Percentiles rank a stretch among this genome's conserved stretches.
Evolutionary conservation across 2,888 invertebrate genomes (phyloP).

Genomic region (Cotesia congregata): DNA sequence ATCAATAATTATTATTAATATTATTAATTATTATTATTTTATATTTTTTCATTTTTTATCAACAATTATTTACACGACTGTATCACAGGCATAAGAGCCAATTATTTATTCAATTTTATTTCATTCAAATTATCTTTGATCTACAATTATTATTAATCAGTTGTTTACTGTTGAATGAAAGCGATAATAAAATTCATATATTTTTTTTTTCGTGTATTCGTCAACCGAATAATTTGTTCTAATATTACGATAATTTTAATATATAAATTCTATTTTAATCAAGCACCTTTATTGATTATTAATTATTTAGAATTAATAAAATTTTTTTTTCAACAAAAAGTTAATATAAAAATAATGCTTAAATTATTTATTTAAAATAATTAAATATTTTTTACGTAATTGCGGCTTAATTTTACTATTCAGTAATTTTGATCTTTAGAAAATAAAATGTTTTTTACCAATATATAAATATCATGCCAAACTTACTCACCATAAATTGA

Average conservation of each 20-base stretch:
- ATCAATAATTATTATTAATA: constrained; percentile 19
- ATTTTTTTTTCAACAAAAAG: too few relatives aligned
- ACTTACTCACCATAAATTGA: neutral
- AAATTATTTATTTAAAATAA: too few relatives aligned
- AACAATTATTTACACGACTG: constrained; percentile 60
- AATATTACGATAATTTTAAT: constrained; percentile 28
- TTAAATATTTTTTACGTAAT: too few relatives aligned
- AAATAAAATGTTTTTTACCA: too few relatives aligned
- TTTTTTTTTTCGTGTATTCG: neutral
- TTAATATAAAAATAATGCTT: too few relatives aligned
- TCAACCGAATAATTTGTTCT: neutral
- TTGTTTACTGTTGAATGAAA: neutral
- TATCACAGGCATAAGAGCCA: constrained; percentile 51
- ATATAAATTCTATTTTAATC: constrained; percentile 33
- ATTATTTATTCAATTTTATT: constrained; percentile 41
- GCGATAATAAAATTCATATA: neutral
- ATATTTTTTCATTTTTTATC: constrained; percentile 41
- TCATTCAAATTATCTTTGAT: constrained; percentile 36
- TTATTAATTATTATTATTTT: constrained; percentile 43
- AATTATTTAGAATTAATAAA: neutral
- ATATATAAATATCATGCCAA: neutral
- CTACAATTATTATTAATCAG: constrained; percentile 24
- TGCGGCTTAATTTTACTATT: too few relatives aligned
- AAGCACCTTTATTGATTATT: neutral
- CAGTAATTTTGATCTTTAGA: too few relatives aligned